Evolutionary conservation across 2,113 vertebrate species (phyloP).

Genomic region (Rousettus leschenaultii): DNA sequence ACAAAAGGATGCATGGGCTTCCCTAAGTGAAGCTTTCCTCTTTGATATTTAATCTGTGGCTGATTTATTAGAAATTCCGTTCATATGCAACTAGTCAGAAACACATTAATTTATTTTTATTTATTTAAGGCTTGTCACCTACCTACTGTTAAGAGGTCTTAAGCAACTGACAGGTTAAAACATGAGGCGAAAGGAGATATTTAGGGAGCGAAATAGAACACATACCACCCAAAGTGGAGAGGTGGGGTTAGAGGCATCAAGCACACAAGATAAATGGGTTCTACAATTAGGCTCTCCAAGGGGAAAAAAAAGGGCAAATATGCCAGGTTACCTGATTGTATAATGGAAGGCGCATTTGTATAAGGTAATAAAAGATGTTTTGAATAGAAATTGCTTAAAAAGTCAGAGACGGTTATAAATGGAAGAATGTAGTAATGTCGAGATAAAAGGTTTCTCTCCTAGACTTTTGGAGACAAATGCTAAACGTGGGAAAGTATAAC

Average conservation of each 20-base stretch:
- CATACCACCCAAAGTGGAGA: background rate
- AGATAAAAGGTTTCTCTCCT: conserved; percentile 56
- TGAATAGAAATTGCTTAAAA: conserved; percentile 40
- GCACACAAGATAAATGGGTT: background rate
- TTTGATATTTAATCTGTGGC: conserved; percentile 30
- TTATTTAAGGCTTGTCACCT: conserved; percentile 49
- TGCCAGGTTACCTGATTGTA: background rate
- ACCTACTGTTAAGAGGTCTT: conserved; percentile 23
- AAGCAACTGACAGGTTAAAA: conserved; percentile 31
- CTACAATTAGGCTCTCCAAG: background rate
- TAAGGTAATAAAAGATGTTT: conserved; percentile 39
- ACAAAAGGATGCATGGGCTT: conserved; percentile 9
- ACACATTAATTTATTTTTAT: conserved; percentile 41
- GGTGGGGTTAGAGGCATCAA: background rate
- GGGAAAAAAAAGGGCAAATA: background rate
- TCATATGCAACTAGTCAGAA: conserved; percentile 30
- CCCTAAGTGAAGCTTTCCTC: background rate
- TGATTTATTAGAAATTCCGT: conserved; percentile 25
- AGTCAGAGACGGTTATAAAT: conserved; percentile 27
- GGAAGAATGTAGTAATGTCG: conserved; percentile 12
- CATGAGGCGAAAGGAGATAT: background rate
- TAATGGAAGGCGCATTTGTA: conserved; percentile 25
- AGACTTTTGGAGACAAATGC: conserved; percentile 43
- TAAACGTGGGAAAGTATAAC: background rate
- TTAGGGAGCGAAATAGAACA: background rate